Base-by-base conservation (phyloP, 2,888 invertebrate genomes). In the Galeopsomyia nigrocyanea region DNA sequence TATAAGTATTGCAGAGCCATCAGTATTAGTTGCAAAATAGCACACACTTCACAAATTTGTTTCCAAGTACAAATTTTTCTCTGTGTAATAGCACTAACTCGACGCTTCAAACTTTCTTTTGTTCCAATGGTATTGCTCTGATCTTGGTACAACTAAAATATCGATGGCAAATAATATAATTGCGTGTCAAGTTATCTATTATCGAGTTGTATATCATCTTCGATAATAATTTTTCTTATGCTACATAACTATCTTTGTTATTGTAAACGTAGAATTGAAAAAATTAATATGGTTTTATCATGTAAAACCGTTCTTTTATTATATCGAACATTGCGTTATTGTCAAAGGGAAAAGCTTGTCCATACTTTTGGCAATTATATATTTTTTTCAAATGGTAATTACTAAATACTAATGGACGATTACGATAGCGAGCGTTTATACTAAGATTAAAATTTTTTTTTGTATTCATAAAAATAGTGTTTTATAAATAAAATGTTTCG, bases 401-500 rank as follows among this genome's bases (percentile, higher is more conserved):
- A 69, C 16, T 71, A 67, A 75, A 71, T 75, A 75, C 69, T 71
- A 62, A 70, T 60, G 72, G 72, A 62, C 61, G 64, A 78, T 68
- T 69, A 72, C 53, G 49, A 70, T 67, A 74, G 70, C 66, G 58
- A 74, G 62, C 47, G 26, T 6, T 57, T 67, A 68, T 69, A 39
- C 39, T 39, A 39, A 13, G 39, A 39, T 39, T 39, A 9, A 9
- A 10, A 10, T 39, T 10, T 39, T 39, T n/a, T 39, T 55, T 57
- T 77, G 70, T 75, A 68, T 68, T 68, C 65, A 22, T 53, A 73
- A 62, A 73, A 60, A 68, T 17, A 13, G 21, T 68, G 66, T 73
- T 56, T 63, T 61, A 58, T 46, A 17, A 70, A 72, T 26, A 64
- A 68, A 79, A 81, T 79, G 72, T 78, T 78, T 79, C 65, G 51